These are phyloP conservation scores for Hylyphantes graminicola DNA, from an alignment of 1,140 invertebrate species.

Conservation along the genomic window DNA sequence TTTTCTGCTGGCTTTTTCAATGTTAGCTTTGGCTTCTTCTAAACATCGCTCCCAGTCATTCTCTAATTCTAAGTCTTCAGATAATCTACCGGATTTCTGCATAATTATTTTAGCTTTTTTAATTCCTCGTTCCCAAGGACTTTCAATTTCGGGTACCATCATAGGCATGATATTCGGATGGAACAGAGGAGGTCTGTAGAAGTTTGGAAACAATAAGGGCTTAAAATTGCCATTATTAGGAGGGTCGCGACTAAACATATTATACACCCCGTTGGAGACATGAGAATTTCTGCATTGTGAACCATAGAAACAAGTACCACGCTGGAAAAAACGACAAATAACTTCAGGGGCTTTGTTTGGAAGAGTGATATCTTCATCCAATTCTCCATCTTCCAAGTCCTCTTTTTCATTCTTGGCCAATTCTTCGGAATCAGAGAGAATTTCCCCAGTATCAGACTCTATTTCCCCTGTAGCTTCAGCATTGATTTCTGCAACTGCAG, in stretches of 20 bases:
- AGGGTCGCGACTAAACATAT: conserved; percentile 21
- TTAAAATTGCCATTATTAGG: not conserved
- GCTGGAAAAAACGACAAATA: conserved; percentile 19
- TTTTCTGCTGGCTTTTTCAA: conserved; percentile 10
- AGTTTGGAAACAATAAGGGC: not conserved
- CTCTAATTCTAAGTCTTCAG: not conserved
- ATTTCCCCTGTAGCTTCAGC: not conserved
- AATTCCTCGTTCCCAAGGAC: no score
- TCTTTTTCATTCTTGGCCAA: conserved; percentile 3
- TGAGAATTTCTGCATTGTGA: conserved; percentile 18
- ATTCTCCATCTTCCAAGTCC: conserved; percentile 45
- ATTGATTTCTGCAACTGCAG: not conserved
- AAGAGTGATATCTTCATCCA: conserved; percentile 7
- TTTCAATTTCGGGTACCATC: not conserved
- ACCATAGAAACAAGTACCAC: conserved; percentile 11
- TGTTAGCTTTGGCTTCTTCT: conserved; percentile 10
- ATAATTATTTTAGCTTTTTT: not conserved
- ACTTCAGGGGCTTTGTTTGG: not conserved
- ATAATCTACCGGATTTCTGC: not conserved
- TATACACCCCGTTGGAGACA: conserved; percentile 22
- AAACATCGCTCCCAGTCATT: conserved; percentile 22
- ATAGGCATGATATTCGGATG: not conserved
- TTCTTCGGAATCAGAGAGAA: conserved; percentile 1
- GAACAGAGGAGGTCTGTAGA: not conserved
- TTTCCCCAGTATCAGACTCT: not conserved